A percentile compares a stretch with the other conserved stretches of the same genome.
phyloP scores from a whole-genome alignment of 2,888 invertebrate genomes.

The Machimus rusticus region DNA sequence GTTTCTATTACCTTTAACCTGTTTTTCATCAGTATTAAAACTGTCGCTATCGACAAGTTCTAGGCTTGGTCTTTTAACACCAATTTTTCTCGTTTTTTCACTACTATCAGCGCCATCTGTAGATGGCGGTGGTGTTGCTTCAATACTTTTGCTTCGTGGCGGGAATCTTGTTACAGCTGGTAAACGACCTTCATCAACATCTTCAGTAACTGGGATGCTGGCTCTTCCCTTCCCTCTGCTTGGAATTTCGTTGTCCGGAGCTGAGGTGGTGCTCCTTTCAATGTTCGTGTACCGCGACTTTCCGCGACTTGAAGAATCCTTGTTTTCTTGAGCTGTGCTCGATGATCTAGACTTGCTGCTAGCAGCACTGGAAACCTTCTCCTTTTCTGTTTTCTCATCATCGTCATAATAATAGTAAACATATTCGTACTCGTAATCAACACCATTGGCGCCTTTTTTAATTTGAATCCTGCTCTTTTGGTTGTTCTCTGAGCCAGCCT shows the following conservation, averaged over 20 bases:
- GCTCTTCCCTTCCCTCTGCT: slow-evolving; percentile 53
- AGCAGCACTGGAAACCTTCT: slow-evolving; percentile 51
- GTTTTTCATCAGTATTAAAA: slow-evolving; percentile 73
- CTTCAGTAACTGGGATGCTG: slow-evolving; percentile 50
- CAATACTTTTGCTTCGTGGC: slow-evolving; percentile 69
- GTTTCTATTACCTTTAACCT: slow-evolving; percentile 58
- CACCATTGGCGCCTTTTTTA: slow-evolving; percentile 87
- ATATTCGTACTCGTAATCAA: slow-evolving; percentile 91
- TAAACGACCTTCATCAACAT: slow-evolving; percentile 65
- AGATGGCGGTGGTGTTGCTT: slow-evolving; percentile 56
- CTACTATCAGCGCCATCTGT: slow-evolving; percentile 68
- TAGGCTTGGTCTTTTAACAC: slow-evolving; percentile 74
- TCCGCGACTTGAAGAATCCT: slow-evolving; percentile 63
- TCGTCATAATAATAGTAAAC: slow-evolving; percentile 91
- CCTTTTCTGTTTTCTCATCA: slow-evolving; percentile 65
- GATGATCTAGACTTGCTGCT: slow-evolving; percentile 65
- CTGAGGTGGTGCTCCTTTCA: slow-evolving; percentile 60
- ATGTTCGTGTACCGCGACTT: slow-evolving; percentile 63
- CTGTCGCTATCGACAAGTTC: slow-evolving; percentile 84
- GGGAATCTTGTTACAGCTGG: slow-evolving; percentile 88
- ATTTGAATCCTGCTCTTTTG: slow-evolving; percentile 79
- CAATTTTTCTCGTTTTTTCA: slow-evolving; percentile 57
- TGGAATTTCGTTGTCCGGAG: slow-evolving; percentile 62
- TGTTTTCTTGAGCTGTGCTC: slow-evolving; percentile 61
- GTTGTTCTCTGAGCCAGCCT: slow-evolving; percentile 73